These are phyloP conservation scores for Sinotaia quadrata DNA, from an alignment of 2,888 invertebrate genomes.

Conservation along the genomic window DNA sequence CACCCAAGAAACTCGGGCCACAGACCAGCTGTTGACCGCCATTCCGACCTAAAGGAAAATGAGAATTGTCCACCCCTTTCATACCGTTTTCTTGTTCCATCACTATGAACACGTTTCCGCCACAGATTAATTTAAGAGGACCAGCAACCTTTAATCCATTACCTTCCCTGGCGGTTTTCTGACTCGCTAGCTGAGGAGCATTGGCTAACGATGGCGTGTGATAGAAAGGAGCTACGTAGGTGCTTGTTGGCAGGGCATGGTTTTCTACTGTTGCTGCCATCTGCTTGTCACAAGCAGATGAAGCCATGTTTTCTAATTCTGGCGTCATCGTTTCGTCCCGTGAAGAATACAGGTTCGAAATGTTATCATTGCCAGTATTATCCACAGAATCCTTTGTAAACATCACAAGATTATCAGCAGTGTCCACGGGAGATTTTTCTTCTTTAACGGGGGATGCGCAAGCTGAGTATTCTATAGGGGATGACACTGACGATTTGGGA, in stretches of 20 bases:
- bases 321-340: neutral
- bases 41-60: too few species aligned
- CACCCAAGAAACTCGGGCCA: neutral
- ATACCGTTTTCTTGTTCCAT: too few species aligned
- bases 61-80: too few species aligned
- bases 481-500: neutral
- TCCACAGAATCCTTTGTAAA: neutral
- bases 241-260: neutral
- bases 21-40: conserved; percentile 4
- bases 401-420: neutral
- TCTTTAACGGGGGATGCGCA: too few species aligned
- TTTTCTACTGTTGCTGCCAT: neutral
- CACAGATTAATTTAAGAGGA: conserved; percentile 18
- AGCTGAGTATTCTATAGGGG: neutral
- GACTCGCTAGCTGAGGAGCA: neutral
- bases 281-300: neutral
- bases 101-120: conserved; percentile 20
- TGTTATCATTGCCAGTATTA: neutral
- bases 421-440: too few species aligned
- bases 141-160: conserved; percentile 7
- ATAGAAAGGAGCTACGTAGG: conserved; percentile 20
- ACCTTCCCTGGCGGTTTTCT: neutral
- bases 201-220: conserved; percentile 1
- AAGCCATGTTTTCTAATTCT: too few species aligned
- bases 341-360: too few species aligned